A percentile compares a stretch with the other conserved stretches of the same genome.
These are phyloP conservation scores for Xestia xanthographa DNA, from an alignment of 2,888 invertebrate genomes.

Conservation along the genomic window DNA sequence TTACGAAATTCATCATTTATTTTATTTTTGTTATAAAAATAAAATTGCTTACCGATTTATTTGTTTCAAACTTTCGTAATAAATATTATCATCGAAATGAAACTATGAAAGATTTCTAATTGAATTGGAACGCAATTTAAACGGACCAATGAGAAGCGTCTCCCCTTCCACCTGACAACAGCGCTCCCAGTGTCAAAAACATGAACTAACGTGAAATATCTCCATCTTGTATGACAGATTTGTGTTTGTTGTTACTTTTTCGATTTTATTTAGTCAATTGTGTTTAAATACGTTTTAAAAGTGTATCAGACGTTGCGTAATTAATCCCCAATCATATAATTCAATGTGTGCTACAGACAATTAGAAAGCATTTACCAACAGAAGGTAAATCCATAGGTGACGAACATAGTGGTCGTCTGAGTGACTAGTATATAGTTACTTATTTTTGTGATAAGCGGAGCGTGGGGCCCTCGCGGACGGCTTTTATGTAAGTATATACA, in stretches of 20 bases:
- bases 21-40: constrained; percentile 1
- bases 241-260: constrained; percentile 90
- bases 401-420: constrained; percentile 85
- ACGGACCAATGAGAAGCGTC: constrained; percentile 77
- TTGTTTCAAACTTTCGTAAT: constrained; percentile 4
- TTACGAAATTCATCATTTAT: neutral
- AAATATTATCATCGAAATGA: constrained; percentile 9
- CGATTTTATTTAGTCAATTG: constrained; percentile 82
- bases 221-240: constrained; percentile 92
- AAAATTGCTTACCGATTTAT: neutral
- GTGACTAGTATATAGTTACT: constrained; percentile 90
- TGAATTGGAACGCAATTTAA: constrained; percentile 78
- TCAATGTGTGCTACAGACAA: constrained; percentile 71
- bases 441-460: constrained; percentile 91
- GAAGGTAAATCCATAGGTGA: constrained; percentile 84
- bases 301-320: constrained; percentile 74
- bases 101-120: constrained; percentile 37
- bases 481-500: constrained; percentile 87
- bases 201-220: constrained; percentile 90
- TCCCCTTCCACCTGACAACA: constrained; percentile 79
- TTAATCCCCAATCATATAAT: constrained; percentile 65
- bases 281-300: constrained; percentile 80
- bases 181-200: constrained; percentile 87
- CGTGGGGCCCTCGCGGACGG: constrained; percentile 87
- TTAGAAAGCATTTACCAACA: constrained; percentile 72